Conservation (phyloP, 2,797 vertebrate species). For the Labeo calbasu region DNA sequence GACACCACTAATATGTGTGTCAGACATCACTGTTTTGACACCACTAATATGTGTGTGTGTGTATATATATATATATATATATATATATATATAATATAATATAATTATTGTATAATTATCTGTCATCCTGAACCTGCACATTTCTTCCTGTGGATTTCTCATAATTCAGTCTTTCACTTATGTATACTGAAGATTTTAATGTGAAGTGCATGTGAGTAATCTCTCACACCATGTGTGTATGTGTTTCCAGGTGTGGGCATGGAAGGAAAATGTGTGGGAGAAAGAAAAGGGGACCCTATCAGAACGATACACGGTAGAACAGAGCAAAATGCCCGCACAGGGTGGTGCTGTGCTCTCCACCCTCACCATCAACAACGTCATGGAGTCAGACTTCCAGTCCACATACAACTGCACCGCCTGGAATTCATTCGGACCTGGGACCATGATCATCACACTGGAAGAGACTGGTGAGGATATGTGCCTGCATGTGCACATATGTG, state of each 20-base stretch:
- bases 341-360: conserved; percentile 90
- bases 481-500: background rate
- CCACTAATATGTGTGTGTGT: too few relatives aligned
- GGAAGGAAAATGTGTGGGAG: conserved; percentile 95
- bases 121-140: background rate
- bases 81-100: too few relatives aligned
- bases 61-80: too few relatives aligned
- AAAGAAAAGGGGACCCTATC: conserved; percentile 85
- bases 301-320: conserved; percentile 93
- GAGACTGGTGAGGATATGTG: conserved; percentile 74
- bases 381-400: conserved; percentile 92
- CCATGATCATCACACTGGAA: conserved; percentile 90
- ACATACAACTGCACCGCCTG: conserved; percentile 97
- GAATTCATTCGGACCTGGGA: conserved; percentile 91
- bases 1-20: too few relatives aligned
- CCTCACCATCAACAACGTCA: conserved; percentile 93
- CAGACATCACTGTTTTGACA: too few relatives aligned
- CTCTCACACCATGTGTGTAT: background rate
- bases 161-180: background rate
- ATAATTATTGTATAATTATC: too few relatives aligned
- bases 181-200: background rate
- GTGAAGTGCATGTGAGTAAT: conserved; percentile 34
- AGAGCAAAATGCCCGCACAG: conserved; percentile 79
- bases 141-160: background rate
- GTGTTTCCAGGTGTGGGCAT: conserved; percentile 89